Percentiles rank a stretch among this genome's conserved stretches.
Conservation (phyloP, 2,797 vertebrate genomes). For the Myoxocephalus aenaeus region DNA sequence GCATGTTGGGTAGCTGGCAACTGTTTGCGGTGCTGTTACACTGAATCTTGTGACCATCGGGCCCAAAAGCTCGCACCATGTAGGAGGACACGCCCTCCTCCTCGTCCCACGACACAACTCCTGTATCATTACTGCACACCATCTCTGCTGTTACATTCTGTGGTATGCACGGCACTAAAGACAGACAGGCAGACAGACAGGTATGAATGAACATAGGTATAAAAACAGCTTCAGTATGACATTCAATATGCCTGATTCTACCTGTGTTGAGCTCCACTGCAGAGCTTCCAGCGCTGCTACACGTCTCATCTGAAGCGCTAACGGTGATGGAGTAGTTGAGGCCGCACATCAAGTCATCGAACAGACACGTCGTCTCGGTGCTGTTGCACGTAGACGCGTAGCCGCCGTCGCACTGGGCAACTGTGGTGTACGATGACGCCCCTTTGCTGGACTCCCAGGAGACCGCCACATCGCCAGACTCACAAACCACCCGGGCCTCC, state of each 20-base stretch:
- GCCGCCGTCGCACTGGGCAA: conserved; percentile 72
- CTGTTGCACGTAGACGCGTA: conserved; percentile 68
- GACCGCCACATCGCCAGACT: conserved; percentile 66
- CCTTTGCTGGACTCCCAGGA: conserved; percentile 81
- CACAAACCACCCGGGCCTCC: conserved; percentile 69
- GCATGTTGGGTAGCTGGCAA: conserved; percentile 76
- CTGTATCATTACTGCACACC: conserved; percentile 74
- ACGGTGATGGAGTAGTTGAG: conserved; percentile 79
- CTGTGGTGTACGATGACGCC: conserved; percentile 69
- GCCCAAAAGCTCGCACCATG: conserved; percentile 69
- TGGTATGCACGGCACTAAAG: conserved; percentile 79
- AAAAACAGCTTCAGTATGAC: neutral
- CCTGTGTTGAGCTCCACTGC: conserved; percentile 71
- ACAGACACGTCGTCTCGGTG: conserved; percentile 66
- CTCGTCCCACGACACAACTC: conserved; percentile 80
- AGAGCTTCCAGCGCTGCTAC: conserved; percentile 70
- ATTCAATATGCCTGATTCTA: conserved; percentile 40
- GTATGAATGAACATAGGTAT: neutral
- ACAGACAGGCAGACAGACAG: conserved; percentile 10
- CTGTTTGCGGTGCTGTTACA: conserved; percentile 65
- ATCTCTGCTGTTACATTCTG: conserved; percentile 64
- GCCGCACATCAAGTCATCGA: conserved; percentile 77
- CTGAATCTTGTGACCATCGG: conserved; percentile 69
- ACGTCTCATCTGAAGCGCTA: conserved; percentile 65
- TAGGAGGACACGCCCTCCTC: conserved; percentile 66